Base-by-base conservation (phyloP, 2,113 vertebrate species). In the Sorex fumeus region DNA sequence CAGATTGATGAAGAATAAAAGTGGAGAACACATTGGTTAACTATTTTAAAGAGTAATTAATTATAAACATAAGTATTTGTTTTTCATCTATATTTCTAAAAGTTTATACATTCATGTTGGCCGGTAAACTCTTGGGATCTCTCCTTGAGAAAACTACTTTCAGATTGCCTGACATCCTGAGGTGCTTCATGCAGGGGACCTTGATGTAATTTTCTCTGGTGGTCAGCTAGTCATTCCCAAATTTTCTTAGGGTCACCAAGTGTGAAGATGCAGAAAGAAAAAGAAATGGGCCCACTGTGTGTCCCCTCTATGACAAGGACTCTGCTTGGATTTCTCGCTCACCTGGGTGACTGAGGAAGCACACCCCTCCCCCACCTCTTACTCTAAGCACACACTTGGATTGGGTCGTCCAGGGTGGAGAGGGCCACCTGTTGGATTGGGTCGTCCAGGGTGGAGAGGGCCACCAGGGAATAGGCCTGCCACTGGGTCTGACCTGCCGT, bases 1-100 rank as follows among this genome's bases (percentile, higher is more conserved):
- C 40, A 40, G 40, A 40, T 40, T 40, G 40, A 40, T 40, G 47
- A 69, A 57, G 16, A 82, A 2, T 72, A 83, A 86, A 40, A n/a
- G 7, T 91, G 66, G n/a, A 19, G 94, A 83, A 47, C 30, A 82
- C 25, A 72, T 88, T 84, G 69, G n/a, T 71, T 87, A 69, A 80
- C 19, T 87, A 66, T 66, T 84, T 36, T 75, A 86, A 32, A 47
- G 6, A 57, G 25, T 76, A 47, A 79, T 71, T 57, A 75, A 70
- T 71, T 66, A 75, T 87, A 74, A 69, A 25, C 69, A 8, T 66
- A 84, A 66, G 40, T 79, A 60, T 43, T 94, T 21, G 76, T 19
- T 70, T 70, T 76, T 88, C 10, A 70, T 43, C 30, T 76, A 8
- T 77, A 8, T 40, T 93, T 27, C 43, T 43, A 27, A 80, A 84